Percentiles rank a stretch among this genome's conserved stretches.
phyloP scores from a whole-genome alignment of 2,888 invertebrate species.

The Plutella xylostella region DNA sequence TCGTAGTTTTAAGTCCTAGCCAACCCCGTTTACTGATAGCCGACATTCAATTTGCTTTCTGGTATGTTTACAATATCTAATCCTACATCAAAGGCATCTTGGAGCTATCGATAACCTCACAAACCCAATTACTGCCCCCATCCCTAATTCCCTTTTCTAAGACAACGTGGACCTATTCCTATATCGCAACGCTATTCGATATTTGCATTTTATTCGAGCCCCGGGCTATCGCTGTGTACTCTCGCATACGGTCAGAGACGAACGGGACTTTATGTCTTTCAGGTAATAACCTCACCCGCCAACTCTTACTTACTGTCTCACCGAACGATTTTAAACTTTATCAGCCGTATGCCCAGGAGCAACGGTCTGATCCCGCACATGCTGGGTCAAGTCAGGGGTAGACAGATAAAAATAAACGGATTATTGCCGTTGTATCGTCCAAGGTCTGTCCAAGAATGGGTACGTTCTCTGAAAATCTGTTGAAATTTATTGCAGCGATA shows the following conservation, averaged over 20 bases:
- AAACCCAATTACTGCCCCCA: not conserved
- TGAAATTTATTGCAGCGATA: too few species aligned
- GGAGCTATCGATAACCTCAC: not conserved
- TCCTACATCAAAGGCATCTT: too few species aligned
- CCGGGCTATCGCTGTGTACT: slow-evolving; percentile 37
- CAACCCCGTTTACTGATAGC: too few species aligned
- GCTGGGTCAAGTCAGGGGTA: slow-evolving; percentile 43
- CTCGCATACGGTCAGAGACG: slow-evolving; percentile 19
- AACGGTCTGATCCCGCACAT: too few species aligned
- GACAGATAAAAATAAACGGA: slow-evolving; percentile 63
- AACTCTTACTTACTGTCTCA: slow-evolving; percentile 15
- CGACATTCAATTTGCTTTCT: too few species aligned
- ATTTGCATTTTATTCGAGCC: slow-evolving; percentile 62
- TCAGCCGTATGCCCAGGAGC: too few species aligned
- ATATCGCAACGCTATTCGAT: slow-evolving; percentile 23
- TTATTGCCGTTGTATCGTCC: slow-evolving; percentile 57
- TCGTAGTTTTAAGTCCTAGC: too few species aligned
- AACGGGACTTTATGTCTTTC: slow-evolving; percentile 52
- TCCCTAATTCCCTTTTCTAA: slow-evolving; percentile 1
- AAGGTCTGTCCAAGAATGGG: slow-evolving; percentile 31
- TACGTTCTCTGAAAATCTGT: not conserved
- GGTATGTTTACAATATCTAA: too few species aligned
- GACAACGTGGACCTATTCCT: slow-evolving; percentile 12
- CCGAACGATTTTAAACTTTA: not conserved
- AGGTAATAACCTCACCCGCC: slow-evolving; percentile 67